A percentile compares a stretch with the other conserved stretches of the same genome.
Conservation (phyloP, 1,140 invertebrate species). For the Oedothorax gibbosus region DNA sequence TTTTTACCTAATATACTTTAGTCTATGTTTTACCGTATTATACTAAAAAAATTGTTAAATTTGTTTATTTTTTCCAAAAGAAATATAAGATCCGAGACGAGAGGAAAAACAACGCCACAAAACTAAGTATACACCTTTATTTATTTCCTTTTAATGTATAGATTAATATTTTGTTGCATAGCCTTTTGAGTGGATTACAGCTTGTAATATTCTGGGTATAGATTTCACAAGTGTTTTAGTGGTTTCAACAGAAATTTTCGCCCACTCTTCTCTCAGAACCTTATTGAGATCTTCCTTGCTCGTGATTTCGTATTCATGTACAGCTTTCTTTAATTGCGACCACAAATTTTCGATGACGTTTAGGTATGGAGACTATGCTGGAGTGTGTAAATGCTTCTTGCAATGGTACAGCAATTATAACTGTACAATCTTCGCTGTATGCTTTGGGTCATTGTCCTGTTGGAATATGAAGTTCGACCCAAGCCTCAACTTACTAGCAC, state of each 20-base stretch:
- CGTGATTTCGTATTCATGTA: not conserved
- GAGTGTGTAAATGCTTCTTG: not conserved
- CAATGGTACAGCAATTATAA: not conserved
- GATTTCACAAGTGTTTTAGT: not conserved
- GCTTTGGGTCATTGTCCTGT: not conserved
- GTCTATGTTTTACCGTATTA: no score
- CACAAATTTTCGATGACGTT: conserved; percentile 10
- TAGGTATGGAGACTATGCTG: not conserved
- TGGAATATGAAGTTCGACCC: not conserved
- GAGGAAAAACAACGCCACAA: no score
- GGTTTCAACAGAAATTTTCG: not conserved
- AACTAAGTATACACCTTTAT: no score
- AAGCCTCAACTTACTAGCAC: not conserved
- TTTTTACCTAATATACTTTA: no score
- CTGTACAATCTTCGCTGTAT: not conserved
- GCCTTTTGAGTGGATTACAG: not conserved
- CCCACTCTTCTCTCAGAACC: not conserved
- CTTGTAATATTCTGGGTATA: not conserved
- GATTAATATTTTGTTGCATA: conserved; percentile 15
- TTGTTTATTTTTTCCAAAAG: no score
- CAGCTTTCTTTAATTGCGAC: not conserved
- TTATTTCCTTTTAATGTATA: not conserved
- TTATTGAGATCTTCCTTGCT: not conserved
- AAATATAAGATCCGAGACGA: no score
- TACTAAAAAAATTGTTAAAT: no score